Evolutionary conservation across 2,113 vertebrate genomes (phyloP), one percentile per base, ranked within the genome.

Genomic region (Marmota flaviventris): DNA sequence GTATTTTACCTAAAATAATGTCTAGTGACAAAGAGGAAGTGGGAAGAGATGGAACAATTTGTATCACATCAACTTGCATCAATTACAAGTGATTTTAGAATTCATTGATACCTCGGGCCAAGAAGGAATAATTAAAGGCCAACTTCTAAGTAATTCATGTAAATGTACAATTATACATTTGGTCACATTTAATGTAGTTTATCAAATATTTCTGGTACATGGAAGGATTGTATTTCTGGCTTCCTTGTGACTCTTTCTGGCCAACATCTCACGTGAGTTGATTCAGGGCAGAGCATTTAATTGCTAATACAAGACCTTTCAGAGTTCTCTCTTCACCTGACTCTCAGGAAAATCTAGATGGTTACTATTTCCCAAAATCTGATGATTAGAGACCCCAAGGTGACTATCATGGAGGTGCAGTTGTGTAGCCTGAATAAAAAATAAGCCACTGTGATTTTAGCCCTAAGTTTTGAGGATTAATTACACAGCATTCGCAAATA

Each of bases 1-100:
- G 34, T 65, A 29, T 90, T 78, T 91, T 92, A 63, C 5, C 13
- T 77, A 53, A 90, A 72, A 39, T 82, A 39, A 78, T 81, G 4
- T 10, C 24, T 39, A 1, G 45, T 89, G 63, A 85, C 16, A 91
- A 90, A 69, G 45, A 89, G 6, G 29, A 81, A 8, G 32, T 22
- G 27, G 4, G 1, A 72, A 18, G 70, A 85, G 24, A 85, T 48
- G 25, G 77, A 25, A 69, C 39, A 88, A 37, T 34, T 75, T 42
- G 82, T 27, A 56, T 81, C 20, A 92, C 20, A 42, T 61, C 20
- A 58, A 22, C 56, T 24, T 58, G 56, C 56, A 58, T 22, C 29
- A 93, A 82, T 67, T 89, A 20, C 14, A 81, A 72, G 7, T 90
- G 42, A 65, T 34, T 94, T 81, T 81, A 92, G n/a, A 97, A 93